Evolutionary conservation across 2,797 vertebrate genomes (phyloP).

Genomic region (Masticophis lateralis): DNA sequence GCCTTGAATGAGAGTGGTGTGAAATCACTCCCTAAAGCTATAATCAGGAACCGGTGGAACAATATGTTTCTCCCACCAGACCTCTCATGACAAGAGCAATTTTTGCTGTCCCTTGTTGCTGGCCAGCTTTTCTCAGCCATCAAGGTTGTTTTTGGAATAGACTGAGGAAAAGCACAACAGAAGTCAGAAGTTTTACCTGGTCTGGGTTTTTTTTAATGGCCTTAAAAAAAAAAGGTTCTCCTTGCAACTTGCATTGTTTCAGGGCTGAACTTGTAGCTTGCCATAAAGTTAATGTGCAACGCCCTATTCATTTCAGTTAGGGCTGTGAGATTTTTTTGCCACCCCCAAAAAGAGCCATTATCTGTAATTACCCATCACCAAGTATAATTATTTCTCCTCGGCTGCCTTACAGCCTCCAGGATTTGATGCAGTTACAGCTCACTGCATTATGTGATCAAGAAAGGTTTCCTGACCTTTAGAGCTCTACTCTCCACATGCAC

Average conservation of each 20-base stretch:
- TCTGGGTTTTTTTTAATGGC: not conserved
- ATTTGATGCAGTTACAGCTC: constrained; percentile 61
- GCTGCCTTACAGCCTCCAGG: constrained; percentile 66
- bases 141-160: constrained; percentile 8
- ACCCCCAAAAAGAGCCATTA: constrained; percentile 72
- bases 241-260: constrained; percentile 49
- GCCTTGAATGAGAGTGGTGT: constrained; percentile 78
- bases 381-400: constrained; percentile 71
- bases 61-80: constrained; percentile 78
- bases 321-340: constrained; percentile 64
- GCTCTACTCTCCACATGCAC: constrained; percentile 40
- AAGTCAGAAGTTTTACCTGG: accelerated
- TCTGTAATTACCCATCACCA: constrained; percentile 77
- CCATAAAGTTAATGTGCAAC: constrained; percentile 77
- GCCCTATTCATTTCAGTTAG: constrained; percentile 67
- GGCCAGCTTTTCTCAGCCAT: constrained; percentile 39
- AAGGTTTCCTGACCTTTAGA: constrained; percentile 65
- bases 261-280: constrained; percentile 63
- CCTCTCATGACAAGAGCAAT: constrained; percentile 63
- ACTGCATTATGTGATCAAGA: constrained; percentile 64
- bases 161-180: not conserved
- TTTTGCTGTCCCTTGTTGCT: constrained; percentile 64
- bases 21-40: constrained; percentile 74
- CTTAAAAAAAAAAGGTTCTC: not conserved
- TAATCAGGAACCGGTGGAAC: constrained; percentile 81